phyloP scores from a whole-genome alignment of 2,113 vertebrate species.

The Periophthalmodon schlosseri region DNA sequence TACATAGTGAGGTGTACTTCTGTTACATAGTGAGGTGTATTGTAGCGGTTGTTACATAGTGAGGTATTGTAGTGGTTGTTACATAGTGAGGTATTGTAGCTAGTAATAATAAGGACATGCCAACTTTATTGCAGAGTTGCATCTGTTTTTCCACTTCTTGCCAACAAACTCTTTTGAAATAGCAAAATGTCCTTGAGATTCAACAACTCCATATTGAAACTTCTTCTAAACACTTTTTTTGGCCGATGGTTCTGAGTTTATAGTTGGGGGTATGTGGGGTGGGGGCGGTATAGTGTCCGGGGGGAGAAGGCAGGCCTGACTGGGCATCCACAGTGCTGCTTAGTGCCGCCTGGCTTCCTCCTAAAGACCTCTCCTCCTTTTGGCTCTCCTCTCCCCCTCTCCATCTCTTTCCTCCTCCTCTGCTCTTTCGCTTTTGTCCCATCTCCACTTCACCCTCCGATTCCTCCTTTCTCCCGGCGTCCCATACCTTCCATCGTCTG shows the following conservation, averaged over 20 bases:
- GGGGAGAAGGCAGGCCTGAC: constrained; percentile 91
- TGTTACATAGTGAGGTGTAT: too few species aligned
- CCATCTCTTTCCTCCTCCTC: constrained; percentile 58
- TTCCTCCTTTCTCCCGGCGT: constrained; percentile 55
- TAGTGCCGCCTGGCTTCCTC: constrained; percentile 95
- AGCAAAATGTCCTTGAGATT: constrained; percentile 13
- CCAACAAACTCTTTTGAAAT: neutral
- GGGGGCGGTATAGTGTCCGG: constrained; percentile 79
- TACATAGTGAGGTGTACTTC: too few species aligned
- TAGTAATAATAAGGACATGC: neutral
- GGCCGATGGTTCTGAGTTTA: constrained; percentile 34
- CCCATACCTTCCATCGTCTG: constrained; percentile 71
- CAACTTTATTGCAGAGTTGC: neutral
- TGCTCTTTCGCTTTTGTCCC: constrained; percentile 56
- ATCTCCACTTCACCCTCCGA: constrained; percentile 60
- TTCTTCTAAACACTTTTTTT: constrained; percentile 36
- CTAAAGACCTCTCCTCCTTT: constrained; percentile 88
- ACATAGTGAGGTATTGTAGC: too few species aligned
- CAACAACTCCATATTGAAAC: constrained; percentile 19
- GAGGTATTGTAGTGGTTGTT: too few species aligned
- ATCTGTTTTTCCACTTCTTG: neutral
- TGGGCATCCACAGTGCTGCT: constrained; percentile 91
- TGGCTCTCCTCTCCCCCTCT: constrained; percentile 67
- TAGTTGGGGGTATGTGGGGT: neutral
- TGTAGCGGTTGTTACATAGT: too few species aligned